A percentile compares a stretch with the other conserved stretches of the same genome.
Evolutionary conservation across 2,113 vertebrate genomes (phyloP).

Genomic region (Myanophis thanlyinensis): DNA sequence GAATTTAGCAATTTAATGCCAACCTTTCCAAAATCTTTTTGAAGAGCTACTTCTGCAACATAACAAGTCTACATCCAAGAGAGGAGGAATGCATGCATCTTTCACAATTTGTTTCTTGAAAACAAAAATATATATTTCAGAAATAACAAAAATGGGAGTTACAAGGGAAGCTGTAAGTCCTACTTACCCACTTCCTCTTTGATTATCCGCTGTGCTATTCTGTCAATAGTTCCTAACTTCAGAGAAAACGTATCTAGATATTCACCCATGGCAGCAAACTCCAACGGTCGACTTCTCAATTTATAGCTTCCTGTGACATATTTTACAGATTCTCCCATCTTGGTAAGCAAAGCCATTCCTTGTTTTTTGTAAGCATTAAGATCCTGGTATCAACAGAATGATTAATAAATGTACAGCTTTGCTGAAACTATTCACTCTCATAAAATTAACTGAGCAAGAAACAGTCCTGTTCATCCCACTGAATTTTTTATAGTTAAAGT

Average conservation of each 20-base stretch:
- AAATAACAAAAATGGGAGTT: background rate
- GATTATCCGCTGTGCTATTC: slow-evolving; percentile 95
- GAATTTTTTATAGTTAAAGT: background rate
- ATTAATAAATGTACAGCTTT: background rate
- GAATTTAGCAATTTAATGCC: background rate
- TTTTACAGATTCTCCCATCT: slow-evolving; percentile 94
- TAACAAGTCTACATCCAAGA: background rate
- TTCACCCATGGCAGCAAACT: slow-evolving; percentile 89
- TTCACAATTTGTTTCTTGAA: background rate
- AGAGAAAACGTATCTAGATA: slow-evolving; percentile 92
- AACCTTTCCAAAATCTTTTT: background rate
- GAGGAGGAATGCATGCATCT: background rate
- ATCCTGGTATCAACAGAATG: slow-evolving; percentile 73
- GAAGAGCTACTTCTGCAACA: background rate
- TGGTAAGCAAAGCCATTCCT: slow-evolving; percentile 87
- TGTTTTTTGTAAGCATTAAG: slow-evolving; percentile 92
- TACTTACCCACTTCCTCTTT: slow-evolving; percentile 91
- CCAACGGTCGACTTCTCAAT: slow-evolving; percentile 84
- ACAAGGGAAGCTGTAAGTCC: background rate
- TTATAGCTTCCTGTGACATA: slow-evolving; percentile 93
- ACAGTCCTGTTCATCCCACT: background rate
- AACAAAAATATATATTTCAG: background rate
- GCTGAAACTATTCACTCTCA: background rate
- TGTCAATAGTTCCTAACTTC: slow-evolving; percentile 95
- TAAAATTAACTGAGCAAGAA: background rate